These are phyloP conservation scores for Oscheius sp. DNA, from an alignment of 2,888 invertebrate species.

Conservation along the genomic window DNA sequence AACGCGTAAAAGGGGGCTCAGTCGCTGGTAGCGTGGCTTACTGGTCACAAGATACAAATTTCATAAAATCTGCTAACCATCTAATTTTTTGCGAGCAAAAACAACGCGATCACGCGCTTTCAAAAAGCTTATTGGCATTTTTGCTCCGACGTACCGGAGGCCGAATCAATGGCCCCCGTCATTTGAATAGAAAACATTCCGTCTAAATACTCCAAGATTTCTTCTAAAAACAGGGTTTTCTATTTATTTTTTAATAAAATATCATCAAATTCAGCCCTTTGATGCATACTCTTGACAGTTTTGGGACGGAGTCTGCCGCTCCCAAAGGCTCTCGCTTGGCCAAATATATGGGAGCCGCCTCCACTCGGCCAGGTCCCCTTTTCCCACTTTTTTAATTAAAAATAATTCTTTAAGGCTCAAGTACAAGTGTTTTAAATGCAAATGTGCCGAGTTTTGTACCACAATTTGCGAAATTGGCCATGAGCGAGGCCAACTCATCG, in stretches of 20 bases:
- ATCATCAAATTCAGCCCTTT: not conserved
- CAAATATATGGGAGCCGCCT: slow-evolving; percentile 35
- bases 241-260: not conserved
- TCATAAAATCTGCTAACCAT: no score
- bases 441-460: slow-evolving; percentile 41
- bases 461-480: slow-evolving; percentile 31
- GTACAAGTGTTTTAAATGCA: slow-evolving; percentile 28
- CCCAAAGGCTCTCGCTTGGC: slow-evolving; percentile 38
- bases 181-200: not conserved
- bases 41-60: no score
- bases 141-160: slow-evolving; percentile 24
- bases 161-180: slow-evolving; percentile 12
- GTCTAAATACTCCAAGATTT: slow-evolving; percentile 2
- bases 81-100: no score
- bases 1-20: no score
- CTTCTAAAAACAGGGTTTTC: not conserved
- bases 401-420: slow-evolving; percentile 8
- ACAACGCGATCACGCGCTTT: not conserved
- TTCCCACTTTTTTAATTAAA: no score
- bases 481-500: not conserved
- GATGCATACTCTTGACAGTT: slow-evolving; percentile 45
- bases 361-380: not conserved
- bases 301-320: slow-evolving; percentile 46
- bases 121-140: slow-evolving; percentile 19
- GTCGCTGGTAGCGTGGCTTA: no score